phyloP scores from a whole-genome alignment of 2,888 invertebrate genomes.

The Drosophila ezoana region DNA sequence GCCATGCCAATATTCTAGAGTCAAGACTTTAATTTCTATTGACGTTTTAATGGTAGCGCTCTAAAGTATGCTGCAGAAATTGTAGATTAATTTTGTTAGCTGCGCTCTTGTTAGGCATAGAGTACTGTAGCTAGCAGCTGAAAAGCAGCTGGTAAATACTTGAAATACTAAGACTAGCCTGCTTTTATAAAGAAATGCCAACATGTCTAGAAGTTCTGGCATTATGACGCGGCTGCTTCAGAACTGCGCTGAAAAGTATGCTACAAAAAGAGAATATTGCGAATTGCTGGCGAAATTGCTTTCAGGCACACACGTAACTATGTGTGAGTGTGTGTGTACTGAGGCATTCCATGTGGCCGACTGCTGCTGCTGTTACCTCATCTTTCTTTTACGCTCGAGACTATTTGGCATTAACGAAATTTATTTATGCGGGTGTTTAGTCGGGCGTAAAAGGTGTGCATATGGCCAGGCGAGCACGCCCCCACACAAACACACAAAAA shows the following conservation, averaged over 20 bases:
- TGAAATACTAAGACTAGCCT: neutral
- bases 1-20: neutral
- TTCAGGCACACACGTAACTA: constrained; percentile 22
- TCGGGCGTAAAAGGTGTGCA: constrained; percentile 80
- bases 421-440: constrained; percentile 82
- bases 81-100: neutral
- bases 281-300: constrained; percentile 43
- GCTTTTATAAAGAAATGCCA: neutral
- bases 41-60: neutral
- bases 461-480: constrained; percentile 65
- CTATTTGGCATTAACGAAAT: constrained; percentile 82
- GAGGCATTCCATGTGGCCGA: constrained; percentile 67
- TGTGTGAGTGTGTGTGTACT: constrained; percentile 9
- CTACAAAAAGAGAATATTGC: constrained; percentile 15
- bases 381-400: constrained; percentile 81
- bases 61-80: constrained; percentile 4
- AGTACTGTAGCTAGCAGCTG: neutral
- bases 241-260: constrained; percentile 14
- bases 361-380: constrained; percentile 66
- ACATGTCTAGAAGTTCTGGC: neutral
- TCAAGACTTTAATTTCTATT: too few relatives aligned
- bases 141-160: neutral
- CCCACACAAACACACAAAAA: constrained; percentile 15
- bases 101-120: neutral
- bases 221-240: neutral